Evolutionary conservation across 2,113 vertebrate species (phyloP), one percentile per base, ranked within the genome.

Genomic region (Syngnathoides biaculeatus): DNA sequence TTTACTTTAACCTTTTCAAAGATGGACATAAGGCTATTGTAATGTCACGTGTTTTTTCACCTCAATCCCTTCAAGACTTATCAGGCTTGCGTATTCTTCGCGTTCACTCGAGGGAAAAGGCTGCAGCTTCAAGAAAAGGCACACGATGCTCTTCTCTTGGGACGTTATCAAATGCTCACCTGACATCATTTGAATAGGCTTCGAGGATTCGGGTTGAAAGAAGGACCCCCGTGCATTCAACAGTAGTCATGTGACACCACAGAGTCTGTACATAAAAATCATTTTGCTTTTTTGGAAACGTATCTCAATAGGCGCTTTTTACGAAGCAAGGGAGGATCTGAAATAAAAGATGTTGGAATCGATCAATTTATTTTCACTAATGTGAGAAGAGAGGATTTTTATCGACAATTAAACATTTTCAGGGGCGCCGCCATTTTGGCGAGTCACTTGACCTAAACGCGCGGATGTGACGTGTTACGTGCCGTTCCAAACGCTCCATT

Each of bases 71-170:
- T 85, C 74, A 60, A 67, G 38, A 73, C 78, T 82, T 84, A 89
- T 84, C 77, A 76, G 63, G 35, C 69, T 66, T 67, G 67, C 78
- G 76, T 68, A 61, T 27, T 60, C 68, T 73, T 70, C 65, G 40
- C 78, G 71, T 72, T 66, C 73, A 63, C 69, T 86, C 56, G 75
- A 87, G 75, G 83, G 77, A 74, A 84, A 84, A 81, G 68, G 60
- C 78, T 72, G 59, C 72, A 26, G n/a, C 64, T 78, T 53, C 65
- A 60, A 84, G 72, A 83, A 76, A 76, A 65, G 35, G 26, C 64
- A 71, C 61, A 84, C 62, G 11, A 69, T 67, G 64, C 35, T 62
- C 62, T 19, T 63, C 58, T 52, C 20, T 24, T 38, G 40, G 17
- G 71, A 74, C 39, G 75, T 53, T 58, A 56, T 66, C 61, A 48